Percentiles rank a stretch among this genome's conserved stretches.
These are phyloP conservation scores for Aurelia aurita DNA, from an alignment of 30 jellyfish, hydroid and myxozoan species.

Conservation along the genomic window DNA sequence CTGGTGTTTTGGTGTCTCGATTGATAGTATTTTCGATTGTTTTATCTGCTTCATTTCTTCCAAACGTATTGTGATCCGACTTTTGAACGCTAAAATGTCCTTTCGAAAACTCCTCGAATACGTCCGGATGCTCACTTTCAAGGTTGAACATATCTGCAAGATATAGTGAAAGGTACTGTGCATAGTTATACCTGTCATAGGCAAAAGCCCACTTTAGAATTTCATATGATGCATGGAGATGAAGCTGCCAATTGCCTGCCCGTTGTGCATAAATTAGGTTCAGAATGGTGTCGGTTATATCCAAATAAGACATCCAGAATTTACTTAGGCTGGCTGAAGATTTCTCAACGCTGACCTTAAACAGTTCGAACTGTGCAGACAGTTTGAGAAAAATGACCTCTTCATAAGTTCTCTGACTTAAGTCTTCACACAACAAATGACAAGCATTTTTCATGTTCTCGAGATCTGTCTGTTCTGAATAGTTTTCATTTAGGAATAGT, in stretches of 20 bases:
- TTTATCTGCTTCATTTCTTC: constrained; percentile 63
- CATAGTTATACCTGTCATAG: no score
- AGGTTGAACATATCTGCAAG: constrained; percentile 38
- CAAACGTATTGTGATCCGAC: constrained; percentile 62
- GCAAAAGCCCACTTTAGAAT: no score
- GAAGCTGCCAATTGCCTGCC: no score
- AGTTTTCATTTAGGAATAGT: no score
- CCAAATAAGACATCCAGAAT: constrained; percentile 14
- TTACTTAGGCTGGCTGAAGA: neutral
- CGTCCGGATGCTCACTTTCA: constrained; percentile 28
- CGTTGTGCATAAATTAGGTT: neutral
- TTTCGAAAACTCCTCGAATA: constrained; percentile 16
- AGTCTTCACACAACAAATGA: no score
- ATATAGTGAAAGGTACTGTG: constrained; percentile 12
- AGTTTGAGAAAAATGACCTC: no score
- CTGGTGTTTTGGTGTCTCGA: constrained; percentile 64
- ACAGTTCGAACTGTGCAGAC: neutral
- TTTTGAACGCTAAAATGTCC: constrained; percentile 52
- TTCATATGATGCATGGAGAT: no score
- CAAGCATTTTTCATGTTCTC: no score
- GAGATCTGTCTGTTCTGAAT: no score
- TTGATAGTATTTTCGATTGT: constrained; percentile 49
- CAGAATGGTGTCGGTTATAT: constrained; percentile 9
- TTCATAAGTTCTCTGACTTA: no score
- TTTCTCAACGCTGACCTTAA: no score